phyloP scores from a whole-genome alignment of 2,113 vertebrate genomes.

The Macaca nemestrina region DNA sequence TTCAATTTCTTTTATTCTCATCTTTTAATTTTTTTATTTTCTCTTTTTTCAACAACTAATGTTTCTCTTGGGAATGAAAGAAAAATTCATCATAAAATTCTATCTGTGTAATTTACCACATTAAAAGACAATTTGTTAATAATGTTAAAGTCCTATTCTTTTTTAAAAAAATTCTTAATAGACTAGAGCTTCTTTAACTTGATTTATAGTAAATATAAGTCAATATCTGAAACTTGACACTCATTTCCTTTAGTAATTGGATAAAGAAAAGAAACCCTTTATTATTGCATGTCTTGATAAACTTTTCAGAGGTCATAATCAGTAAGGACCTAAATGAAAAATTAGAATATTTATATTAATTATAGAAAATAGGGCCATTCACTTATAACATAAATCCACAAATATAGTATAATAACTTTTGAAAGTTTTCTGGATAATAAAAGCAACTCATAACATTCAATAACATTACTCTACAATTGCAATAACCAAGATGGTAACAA shows the following conservation, averaged over 20 bases:
- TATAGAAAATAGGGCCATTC: not conserved
- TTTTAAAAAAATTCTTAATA: not conserved
- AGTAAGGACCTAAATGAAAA: not conserved
- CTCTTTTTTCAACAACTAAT: too few relatives aligned
- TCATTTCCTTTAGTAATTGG: not conserved
- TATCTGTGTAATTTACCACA: not conserved
- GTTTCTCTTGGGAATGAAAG: too few relatives aligned
- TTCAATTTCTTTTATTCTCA: too few relatives aligned
- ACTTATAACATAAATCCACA: not conserved
- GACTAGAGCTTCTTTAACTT: not conserved
- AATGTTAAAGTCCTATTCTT: not conserved
- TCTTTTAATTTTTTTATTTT: too few relatives aligned
- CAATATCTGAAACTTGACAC: not conserved
- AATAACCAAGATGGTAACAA: not conserved
- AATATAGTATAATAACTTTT: not conserved
- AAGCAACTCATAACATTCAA: not conserved
- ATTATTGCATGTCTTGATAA: not conserved
- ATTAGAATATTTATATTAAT: not conserved
- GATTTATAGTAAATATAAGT: not conserved
- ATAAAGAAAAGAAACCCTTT: not conserved
- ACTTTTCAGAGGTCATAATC: not conserved
- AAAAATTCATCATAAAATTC: not conserved
- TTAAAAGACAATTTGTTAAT: not conserved
- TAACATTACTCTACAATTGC: not conserved
- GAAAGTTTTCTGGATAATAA: not conserved